Conservation (phyloP, 2,113 vertebrate species). For the Sinosuthora webbiana region DNA sequence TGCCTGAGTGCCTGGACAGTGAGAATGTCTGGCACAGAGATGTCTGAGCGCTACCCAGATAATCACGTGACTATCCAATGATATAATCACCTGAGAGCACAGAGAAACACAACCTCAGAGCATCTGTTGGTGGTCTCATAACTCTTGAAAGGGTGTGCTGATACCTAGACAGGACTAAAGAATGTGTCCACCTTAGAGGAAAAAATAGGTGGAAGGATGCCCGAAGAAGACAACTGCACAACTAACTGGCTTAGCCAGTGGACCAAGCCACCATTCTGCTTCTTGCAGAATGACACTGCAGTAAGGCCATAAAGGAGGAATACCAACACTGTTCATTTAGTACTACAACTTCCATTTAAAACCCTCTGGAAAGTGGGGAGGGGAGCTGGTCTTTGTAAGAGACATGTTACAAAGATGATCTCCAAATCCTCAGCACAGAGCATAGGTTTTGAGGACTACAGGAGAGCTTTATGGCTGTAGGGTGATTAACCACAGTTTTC, state of each 20-base stretch:
- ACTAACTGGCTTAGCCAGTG: background rate
- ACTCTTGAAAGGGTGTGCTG: background rate
- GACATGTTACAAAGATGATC: background rate
- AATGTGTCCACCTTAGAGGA: background rate
- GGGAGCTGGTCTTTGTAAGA: background rate
- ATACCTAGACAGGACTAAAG: background rate
- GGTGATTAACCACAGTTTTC: background rate
- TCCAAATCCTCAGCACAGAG: background rate
- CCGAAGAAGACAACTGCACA: background rate
- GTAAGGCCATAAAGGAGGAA: background rate
- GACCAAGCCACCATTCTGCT: background rate
- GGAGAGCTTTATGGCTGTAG: background rate
- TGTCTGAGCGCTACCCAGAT: background rate
- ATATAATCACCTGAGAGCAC: background rate
- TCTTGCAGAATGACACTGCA: background rate
- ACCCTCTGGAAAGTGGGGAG: background rate
- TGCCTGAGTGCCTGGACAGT: background rate
- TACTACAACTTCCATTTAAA: background rate
- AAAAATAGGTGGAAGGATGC: background rate
- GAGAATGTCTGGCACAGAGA: background rate
- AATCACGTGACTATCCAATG: background rate
- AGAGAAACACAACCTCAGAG: background rate
- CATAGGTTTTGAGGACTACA: background rate
- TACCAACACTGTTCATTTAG: background rate
- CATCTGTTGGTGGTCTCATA: rapidly evolving